Evolutionary conservation across 2,888 invertebrate genomes (phyloP).

Genomic region (Tenthredo amoena): DNA sequence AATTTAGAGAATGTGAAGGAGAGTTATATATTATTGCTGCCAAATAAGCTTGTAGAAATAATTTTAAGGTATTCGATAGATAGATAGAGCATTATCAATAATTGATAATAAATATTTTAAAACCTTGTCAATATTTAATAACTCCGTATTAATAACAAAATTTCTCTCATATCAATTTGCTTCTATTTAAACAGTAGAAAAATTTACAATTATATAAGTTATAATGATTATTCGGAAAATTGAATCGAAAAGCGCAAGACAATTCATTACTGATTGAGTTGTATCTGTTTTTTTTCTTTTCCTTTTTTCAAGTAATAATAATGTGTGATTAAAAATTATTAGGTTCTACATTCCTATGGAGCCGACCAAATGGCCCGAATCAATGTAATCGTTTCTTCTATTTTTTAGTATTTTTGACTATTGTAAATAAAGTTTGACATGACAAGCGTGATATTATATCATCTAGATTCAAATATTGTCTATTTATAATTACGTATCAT

Average conservation of each 20-base stretch:
- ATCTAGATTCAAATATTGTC: slow-evolving; percentile 30
- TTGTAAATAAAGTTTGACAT: slow-evolving; percentile 48
- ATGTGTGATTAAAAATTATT: slow-evolving; percentile 48
- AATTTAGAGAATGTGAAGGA: neutral
- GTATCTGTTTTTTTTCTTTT: neutral
- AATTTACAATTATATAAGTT: neutral
- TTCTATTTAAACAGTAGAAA: neutral
- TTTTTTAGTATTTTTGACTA: slow-evolving; percentile 41
- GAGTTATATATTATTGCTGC: slow-evolving; percentile 23
- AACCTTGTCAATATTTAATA: slow-evolving; percentile 1
- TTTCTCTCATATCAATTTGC: neutral
- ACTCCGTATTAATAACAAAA: neutral
- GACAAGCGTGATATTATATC: slow-evolving; percentile 48
- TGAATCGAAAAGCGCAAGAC: neutral
- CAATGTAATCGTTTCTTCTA: slow-evolving; percentile 44
- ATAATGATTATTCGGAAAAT: neutral
- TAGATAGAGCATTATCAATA: neutral
- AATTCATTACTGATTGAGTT: neutral
- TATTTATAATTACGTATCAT: slow-evolving; percentile 16
- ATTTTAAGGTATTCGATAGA: neutral
- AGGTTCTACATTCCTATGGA: slow-evolving; percentile 69
- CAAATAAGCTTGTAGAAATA: slow-evolving; percentile 18
- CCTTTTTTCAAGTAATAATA: neutral
- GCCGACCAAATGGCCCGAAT: slow-evolving; percentile 60
- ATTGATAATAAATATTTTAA: neutral